Base-by-base conservation (phyloP, 2,888 invertebrate genomes). In the Taenaris catops region DNA sequence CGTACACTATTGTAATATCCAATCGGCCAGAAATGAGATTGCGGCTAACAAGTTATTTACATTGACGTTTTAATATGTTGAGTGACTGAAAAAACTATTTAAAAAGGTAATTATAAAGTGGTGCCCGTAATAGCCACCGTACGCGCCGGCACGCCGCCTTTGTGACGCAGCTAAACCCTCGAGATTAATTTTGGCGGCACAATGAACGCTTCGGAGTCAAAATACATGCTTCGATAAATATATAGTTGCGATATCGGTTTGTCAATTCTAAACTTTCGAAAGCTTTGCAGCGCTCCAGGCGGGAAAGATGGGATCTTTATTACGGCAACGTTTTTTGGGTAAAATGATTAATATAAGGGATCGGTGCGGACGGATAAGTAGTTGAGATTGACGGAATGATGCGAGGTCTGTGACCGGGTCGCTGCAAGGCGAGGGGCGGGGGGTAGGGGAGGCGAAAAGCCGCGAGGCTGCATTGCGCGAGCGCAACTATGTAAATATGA, bases 11-110 rank as follows among this genome's bases (percentile, higher is more conserved):
- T 86, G 86, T 84, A 81, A 84, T 83, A 84, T 80, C 81, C 86
- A 86, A 84, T 83, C 81, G 83, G 67, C 71, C 72, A 78, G 84
- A 84, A 86, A 86, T 86, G 86, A 86, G 86, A 84, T 86, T 81
- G 86, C 86, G 80, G 84, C 86, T 86, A 86, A 86, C 86, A 86
- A 86, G 86, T 86, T 86, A 86, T 84, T 86, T 86, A 86, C 86
- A 80, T 84, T 86, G 86, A 86, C 86, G 84, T 86, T 84, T 86
- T 84, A 86, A 86, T 86, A 83, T 79, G 81, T 66, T 73, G 71
- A 70, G 57, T 60, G 62, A 36, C 62, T 66, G 69, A 78, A 81
- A 49, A 86, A 86, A 83, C 83, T 78, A 81, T 83, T 84, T 79
- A 81, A 86, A 86, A 86, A 81, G 68, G 74, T 84, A 86, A 84